These are phyloP conservation scores for Ctenomys sociabilis DNA, from an alignment of 2,113 vertebrate species.

Conservation along the genomic window DNA sequence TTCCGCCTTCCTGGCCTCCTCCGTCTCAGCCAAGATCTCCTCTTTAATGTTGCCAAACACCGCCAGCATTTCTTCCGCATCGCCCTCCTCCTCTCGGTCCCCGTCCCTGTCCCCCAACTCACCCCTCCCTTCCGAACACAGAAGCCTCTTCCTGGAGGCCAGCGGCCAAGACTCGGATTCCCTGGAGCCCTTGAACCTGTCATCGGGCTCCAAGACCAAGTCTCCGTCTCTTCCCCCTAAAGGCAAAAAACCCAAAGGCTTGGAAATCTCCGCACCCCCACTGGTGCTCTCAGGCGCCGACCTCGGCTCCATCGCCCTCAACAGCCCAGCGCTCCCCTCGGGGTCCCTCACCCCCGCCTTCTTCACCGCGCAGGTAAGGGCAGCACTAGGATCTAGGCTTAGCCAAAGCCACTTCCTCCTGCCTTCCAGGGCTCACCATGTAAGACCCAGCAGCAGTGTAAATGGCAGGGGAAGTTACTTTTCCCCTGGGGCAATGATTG, in stretches of 20 bases:
- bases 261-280: conserved; percentile 94
- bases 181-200: conserved; percentile 96
- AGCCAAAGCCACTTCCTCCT: neutral
- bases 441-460: rapidly evolving
- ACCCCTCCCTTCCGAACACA: conserved; percentile 86
- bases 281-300: conserved; percentile 93
- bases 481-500: neutral
- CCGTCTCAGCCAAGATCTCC: conserved; percentile 89
- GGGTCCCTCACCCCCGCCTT: conserved; percentile 97
- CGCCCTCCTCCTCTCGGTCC: conserved; percentile 86
- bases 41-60: conserved; percentile 86
- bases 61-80: conserved; percentile 86
- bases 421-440: rapidly evolving
- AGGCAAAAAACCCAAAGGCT: conserved; percentile 96
- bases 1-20: conserved; percentile 86
- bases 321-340: conserved; percentile 95
- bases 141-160: conserved; percentile 89
- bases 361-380: conserved; percentile 95
- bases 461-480: neutral
- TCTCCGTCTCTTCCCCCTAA: conserved; percentile 92
- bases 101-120: conserved; percentile 90
- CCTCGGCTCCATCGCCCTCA: conserved; percentile 95
- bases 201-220: conserved; percentile 93
- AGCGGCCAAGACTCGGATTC: conserved; percentile 89
- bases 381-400: rapidly evolving